Base-by-base conservation (phyloP, 2,113 vertebrate genomes). In the Macquaria ambigua region DNA sequence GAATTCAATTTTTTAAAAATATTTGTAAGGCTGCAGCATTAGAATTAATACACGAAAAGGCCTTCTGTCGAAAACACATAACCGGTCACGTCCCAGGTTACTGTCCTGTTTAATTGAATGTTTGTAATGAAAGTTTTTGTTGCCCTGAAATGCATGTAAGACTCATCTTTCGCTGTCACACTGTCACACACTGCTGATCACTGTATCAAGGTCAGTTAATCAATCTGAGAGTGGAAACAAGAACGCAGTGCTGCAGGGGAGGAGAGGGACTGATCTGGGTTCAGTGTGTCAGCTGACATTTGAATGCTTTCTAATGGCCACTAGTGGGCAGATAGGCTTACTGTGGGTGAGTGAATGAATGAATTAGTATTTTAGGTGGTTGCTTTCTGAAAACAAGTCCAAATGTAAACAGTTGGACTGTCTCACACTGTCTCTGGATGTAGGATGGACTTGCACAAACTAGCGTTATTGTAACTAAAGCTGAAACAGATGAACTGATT, bases 121-220 rank as follows among this genome's bases (percentile, higher is more conserved):
- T 79, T 58, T 71, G 46, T 64, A 31, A 48, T 64, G 6, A 52
- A 81, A 20, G 1, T 74, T 76, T 87, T 69, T 73, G 64, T 62
- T 67, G 61, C 61, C 56, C 74, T 66, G 67, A 71, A 84, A 78
- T 16, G n/a, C 11, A 25, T 75, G 68, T 81, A 34, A 55, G 43
- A 62, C 73, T 78, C 55, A 73, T 87, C 28, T 82, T 86, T 67
- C 8, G 23, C 82, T 77, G 85, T 78, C 78, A 75, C 9, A 12
- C 70, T 85, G 71, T 81, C 68, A 84, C 74, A 80, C 68, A 6
- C 70, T 56, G 46, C 68, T 80, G 73, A 81, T 91, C 69, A 50
- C 39, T 77, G 66, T 37, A 77, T 89, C 85, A 91, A 89, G 85
- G 91, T 89, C 85, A 84, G 74, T 67, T 83, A 86, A 87, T 93